Evolutionary conservation across 2,113 vertebrate species (phyloP).

Genomic region (Cyprinodon tularosa): DNA sequence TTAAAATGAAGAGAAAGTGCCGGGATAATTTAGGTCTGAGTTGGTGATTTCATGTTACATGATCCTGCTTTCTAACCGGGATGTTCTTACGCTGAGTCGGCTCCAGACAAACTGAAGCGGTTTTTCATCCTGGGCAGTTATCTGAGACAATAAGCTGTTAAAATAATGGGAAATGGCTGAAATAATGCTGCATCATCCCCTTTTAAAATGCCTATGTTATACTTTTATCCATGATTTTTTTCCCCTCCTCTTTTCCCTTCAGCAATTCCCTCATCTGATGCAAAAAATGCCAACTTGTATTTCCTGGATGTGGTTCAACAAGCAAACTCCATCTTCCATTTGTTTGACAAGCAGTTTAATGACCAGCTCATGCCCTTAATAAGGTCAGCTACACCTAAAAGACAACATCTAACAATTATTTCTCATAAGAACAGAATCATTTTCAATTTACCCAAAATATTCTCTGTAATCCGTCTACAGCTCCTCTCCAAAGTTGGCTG

Average conservation of each 20-base stretch:
- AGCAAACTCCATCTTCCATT: constrained; percentile 98
- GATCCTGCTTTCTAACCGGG: not conserved
- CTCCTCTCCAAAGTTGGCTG: constrained; percentile 96
- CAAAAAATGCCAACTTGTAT: constrained; percentile 95
- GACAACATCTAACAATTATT: not conserved
- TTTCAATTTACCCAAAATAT: constrained; percentile 8
- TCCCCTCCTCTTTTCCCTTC: constrained; percentile 43
- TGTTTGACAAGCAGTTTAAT: constrained; percentile 99
- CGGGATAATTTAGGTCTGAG: not conserved
- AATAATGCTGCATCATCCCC: not conserved
- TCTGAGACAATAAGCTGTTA: not conserved
- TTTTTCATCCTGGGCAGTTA: not conserved
- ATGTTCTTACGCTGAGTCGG: not conserved
- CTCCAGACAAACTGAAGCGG: not conserved
- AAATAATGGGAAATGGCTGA: not conserved
- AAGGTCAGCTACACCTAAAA: constrained; percentile 81
- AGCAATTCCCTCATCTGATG: constrained; percentile 97
- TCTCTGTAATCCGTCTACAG: constrained; percentile 70
- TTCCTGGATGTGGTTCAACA: constrained; percentile 99
- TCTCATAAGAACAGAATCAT: not conserved
- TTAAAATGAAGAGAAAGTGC: not conserved
- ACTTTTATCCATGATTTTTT: not conserved
- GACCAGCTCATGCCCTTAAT: constrained; percentile 99
- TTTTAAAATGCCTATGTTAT: constrained; percentile 13
- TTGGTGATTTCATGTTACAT: not conserved